Base-by-base conservation (phyloP, 2,797 vertebrate genomes). In the Leuciscus waleckii region DNA sequence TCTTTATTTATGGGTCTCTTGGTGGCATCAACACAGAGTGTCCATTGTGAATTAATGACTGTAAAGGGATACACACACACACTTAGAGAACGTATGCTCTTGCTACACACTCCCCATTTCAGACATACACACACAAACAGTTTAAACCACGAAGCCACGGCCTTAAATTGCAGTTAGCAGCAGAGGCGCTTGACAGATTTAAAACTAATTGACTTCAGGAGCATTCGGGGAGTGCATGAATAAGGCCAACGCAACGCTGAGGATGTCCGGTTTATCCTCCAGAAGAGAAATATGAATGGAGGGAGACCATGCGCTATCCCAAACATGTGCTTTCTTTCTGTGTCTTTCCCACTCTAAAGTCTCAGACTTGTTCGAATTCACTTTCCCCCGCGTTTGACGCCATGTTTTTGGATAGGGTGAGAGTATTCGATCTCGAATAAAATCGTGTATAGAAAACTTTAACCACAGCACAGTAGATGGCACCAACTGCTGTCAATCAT, bases 151-250 rank as follows among this genome's bases (percentile, higher is more conserved):
- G 26, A 41, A 69, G 79, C 63, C 75, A 23, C 26, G 29, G 21
- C 69, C 77, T 85, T 85, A 85, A 85, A 85, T 73, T 74, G 84
- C 77, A 80, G 43, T 85, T 85, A 80, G 77, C 56, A 80, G 77
- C 76, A 79, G 58, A 80, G 77, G 61, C 23, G 26, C 76, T 73
- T 84, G 81, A 77, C 82, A 83, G 76, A 75, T 83, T 81, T 63
- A 84, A 84, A 79, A 79, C 77, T 58, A 79, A 82, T 82, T 82
- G 74, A 75, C 80, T 82, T 82, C 74, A 51, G 84, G 39, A 85
- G 58, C 39, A 80, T 73, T 65, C 17, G 41, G 46, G 77, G 77
- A 85, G 84, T 74, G 77, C 56, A 74, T 85, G 84, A 85, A 85
- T 80, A 85, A 85, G 77, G 77, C 84, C 84, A 85, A 11, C 5